phyloP scores from a whole-genome alignment of 2,113 vertebrate genomes.

The Hippolais icterina region DNA sequence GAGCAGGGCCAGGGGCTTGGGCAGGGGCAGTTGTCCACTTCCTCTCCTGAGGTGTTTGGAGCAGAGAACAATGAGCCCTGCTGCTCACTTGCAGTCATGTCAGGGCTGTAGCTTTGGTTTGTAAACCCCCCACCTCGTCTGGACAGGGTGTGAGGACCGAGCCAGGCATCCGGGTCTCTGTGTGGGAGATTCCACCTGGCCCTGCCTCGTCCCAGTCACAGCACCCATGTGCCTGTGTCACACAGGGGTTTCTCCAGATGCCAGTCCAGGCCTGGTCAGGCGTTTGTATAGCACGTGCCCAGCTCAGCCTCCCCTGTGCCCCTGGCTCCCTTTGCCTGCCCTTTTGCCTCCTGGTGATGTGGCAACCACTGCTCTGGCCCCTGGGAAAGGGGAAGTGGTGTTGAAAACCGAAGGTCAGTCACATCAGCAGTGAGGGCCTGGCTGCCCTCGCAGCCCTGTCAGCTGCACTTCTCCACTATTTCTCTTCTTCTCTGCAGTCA shows the following conservation, averaged over 20 bases:
- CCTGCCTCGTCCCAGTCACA: background rate
- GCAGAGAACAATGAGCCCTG: background rate
- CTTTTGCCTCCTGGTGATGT: background rate
- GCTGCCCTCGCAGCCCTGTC: background rate
- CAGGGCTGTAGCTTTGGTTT: fast-evolving
- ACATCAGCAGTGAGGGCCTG: fast-evolving
- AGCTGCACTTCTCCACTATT: background rate
- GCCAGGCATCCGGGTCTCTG: fast-evolving
- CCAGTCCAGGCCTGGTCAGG: background rate
- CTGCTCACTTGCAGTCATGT: fast-evolving
- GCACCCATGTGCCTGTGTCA: background rate
- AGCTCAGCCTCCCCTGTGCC: fast-evolving
- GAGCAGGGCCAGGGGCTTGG: fast-evolving
- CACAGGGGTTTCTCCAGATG: fast-evolving
- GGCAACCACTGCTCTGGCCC: background rate
- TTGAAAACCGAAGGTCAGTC: background rate
- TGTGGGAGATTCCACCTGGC: background rate
- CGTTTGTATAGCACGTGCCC: fast-evolving
- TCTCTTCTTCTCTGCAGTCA: background rate
- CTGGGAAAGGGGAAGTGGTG: background rate
- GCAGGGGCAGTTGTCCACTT: background rate
- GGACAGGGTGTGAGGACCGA: fast-evolving
- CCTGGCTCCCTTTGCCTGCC: fast-evolving
- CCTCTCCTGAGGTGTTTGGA: background rate
- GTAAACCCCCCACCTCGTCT: fast-evolving